Evolutionary conservation across 2,888 invertebrate genomes (phyloP).

Genomic region (Sceliomorpha sp.): DNA sequence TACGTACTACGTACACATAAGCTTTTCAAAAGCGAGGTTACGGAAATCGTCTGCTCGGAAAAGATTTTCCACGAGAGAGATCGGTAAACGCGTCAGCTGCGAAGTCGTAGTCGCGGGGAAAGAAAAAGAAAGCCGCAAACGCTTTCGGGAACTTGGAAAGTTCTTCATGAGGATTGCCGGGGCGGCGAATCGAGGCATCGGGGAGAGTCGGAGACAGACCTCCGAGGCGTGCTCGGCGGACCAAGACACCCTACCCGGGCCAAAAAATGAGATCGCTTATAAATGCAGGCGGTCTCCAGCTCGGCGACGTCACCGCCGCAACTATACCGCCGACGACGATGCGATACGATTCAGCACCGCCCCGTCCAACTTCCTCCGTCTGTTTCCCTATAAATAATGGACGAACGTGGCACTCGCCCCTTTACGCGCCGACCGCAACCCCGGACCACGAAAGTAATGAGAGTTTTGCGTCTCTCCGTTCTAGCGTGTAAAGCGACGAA

Average conservation of each 20-base stretch:
- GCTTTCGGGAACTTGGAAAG: slow-evolving; percentile 58
- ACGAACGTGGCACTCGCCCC: too few relatives aligned
- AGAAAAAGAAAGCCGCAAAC: slow-evolving; percentile 57
- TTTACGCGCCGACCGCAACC: too few relatives aligned
- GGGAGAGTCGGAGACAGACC: slow-evolving; percentile 3
- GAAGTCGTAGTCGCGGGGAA: slow-evolving; percentile 59
- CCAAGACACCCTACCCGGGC: slow-evolving; percentile 62
- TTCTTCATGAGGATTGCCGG: slow-evolving; percentile 62
- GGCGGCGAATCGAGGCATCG: too few relatives aligned
- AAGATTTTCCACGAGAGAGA: slow-evolving; percentile 50
- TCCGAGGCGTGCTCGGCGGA: slow-evolving; percentile 62
- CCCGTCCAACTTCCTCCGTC: too few relatives aligned
- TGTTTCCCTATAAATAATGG: too few relatives aligned
- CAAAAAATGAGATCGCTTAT: slow-evolving; percentile 54
- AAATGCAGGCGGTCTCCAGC: slow-evolving; percentile 59
- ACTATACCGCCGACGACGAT: slow-evolving; percentile 34
- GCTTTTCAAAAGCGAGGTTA: slow-evolving; percentile 33
- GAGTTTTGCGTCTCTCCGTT: too few relatives aligned
- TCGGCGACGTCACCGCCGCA: too few relatives aligned
- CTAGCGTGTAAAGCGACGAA: too few relatives aligned
- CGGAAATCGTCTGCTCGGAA: slow-evolving; percentile 40
- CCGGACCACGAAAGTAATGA: too few relatives aligned
- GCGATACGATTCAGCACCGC: slow-evolving; percentile 46
- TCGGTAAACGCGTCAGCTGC: slow-evolving; percentile 63
- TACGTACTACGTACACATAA: slow-evolving; percentile 21